phyloP scores from a whole-genome alignment of 2,797 vertebrate genomes.

The Micromesistius poutassou region DNA sequence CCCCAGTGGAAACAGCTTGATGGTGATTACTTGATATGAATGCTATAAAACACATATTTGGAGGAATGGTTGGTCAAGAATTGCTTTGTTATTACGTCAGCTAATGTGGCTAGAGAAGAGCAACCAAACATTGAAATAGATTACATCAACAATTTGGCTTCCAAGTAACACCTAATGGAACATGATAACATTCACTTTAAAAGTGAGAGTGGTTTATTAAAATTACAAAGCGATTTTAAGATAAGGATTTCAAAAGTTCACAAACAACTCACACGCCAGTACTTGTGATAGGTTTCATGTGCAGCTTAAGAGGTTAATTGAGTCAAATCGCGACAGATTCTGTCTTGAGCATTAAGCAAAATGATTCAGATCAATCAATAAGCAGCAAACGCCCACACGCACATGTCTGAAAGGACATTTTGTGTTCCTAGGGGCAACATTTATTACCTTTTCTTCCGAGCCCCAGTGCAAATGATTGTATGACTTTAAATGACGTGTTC shows the following conservation, averaged over 20 bases:
- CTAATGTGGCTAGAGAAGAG: no score
- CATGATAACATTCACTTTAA: not conserved
- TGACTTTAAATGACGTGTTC: not conserved
- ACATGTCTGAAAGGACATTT: no score
- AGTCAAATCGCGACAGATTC: slow-evolving; percentile 22
- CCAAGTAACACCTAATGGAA: not conserved
- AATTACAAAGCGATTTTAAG: not conserved
- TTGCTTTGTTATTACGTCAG: no score
- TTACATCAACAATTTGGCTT: not conserved
- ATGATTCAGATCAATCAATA: not conserved
- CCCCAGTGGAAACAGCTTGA: not conserved
- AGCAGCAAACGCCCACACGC: no score
- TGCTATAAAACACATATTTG: no score
- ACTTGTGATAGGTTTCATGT: not conserved
- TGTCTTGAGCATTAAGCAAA: slow-evolving; percentile 13
- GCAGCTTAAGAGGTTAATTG: not conserved
- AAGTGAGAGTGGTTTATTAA: not conserved
- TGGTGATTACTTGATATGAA: no score
- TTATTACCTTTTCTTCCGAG: not conserved
- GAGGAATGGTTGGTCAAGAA: no score
- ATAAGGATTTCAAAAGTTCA: not conserved
- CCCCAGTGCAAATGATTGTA: not conserved
- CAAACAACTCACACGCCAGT: slow-evolving; percentile 4
- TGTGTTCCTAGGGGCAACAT: not conserved
- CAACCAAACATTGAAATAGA: not conserved